Evolutionary conservation across 2,888 invertebrate species (phyloP).

Genomic region (Pterostichus madidus): DNA sequence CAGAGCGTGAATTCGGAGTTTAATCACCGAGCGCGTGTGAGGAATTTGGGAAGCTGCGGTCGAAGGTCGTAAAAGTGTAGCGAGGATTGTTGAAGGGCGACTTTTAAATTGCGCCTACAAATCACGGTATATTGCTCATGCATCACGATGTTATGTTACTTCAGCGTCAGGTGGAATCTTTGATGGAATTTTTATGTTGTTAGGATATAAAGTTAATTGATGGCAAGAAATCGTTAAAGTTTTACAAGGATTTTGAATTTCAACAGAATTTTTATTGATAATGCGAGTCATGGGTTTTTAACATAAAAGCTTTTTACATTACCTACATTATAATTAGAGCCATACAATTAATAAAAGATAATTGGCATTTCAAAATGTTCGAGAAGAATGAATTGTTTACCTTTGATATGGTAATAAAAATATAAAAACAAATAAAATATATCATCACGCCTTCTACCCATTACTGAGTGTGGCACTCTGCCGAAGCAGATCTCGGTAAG

Average conservation of each 20-base stretch:
- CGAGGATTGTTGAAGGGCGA: slow-evolving; percentile 19
- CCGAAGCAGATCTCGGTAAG: too few species aligned
- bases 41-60: slow-evolving; percentile 28
- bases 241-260: slow-evolving; percentile 33
- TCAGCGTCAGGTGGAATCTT: slow-evolving; percentile 36
- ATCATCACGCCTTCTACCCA: too few species aligned
- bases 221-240: slow-evolving; percentile 17
- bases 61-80: background rate
- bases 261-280: slow-evolving; percentile 9
- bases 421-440: background rate
- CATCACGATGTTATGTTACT: slow-evolving; percentile 41
- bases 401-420: too few species aligned
- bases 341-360: too few species aligned
- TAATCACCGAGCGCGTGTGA: background rate
- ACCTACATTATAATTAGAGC: background rate
- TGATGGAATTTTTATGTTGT: slow-evolving; percentile 54
- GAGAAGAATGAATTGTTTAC: too few species aligned
- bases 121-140: slow-evolving; percentile 53
- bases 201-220: slow-evolving; percentile 41
- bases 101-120: slow-evolving; percentile 48
- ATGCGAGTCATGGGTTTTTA: background rate
- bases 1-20: slow-evolving; percentile 4
- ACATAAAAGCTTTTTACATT: background rate
- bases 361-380: too few species aligned
- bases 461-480: too few species aligned